These are phyloP conservation scores for Anolis carolinensis DNA, from an alignment of 2,113 vertebrate species.

Conservation along the genomic window DNA sequence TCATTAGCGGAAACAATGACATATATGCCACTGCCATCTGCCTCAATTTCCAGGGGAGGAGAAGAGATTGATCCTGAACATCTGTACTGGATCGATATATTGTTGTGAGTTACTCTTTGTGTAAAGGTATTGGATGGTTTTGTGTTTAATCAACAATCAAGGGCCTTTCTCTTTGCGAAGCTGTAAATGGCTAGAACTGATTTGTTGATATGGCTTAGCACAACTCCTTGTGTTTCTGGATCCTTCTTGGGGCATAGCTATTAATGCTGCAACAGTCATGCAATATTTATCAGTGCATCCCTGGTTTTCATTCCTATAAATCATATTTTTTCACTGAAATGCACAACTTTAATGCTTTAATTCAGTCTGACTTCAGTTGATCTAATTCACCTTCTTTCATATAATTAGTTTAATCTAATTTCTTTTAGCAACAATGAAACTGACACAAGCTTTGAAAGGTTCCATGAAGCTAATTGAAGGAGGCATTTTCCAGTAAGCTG, in stretches of 20 bases:
- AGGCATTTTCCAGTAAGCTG: conserved; percentile 1
- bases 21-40: too few relatives aligned
- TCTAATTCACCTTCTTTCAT: conserved; percentile 22
- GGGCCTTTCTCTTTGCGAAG: too few relatives aligned
- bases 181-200: too few relatives aligned
- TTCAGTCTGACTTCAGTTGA: conserved; percentile 14
- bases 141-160: background rate
- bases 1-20: too few relatives aligned
- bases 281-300: background rate
- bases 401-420: conserved; percentile 27
- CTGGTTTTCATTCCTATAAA: background rate
- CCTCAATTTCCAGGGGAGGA: too few relatives aligned
- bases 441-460: conserved; percentile 21
- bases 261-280: background rate
- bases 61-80: too few relatives aligned
- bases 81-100: too few relatives aligned
- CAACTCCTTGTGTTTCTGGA: background rate
- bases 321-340: background rate
- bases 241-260: background rate
- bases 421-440: conserved; percentile 17
- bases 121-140: background rate
- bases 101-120: background rate
- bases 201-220: too few relatives aligned
- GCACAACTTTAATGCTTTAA: background rate
- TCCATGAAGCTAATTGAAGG: background rate